A percentile compares a stretch with the other conserved stretches of the same genome.
Conservation (phyloP, 2,113 vertebrate genomes). For the Arvicanthis niloticus region DNA sequence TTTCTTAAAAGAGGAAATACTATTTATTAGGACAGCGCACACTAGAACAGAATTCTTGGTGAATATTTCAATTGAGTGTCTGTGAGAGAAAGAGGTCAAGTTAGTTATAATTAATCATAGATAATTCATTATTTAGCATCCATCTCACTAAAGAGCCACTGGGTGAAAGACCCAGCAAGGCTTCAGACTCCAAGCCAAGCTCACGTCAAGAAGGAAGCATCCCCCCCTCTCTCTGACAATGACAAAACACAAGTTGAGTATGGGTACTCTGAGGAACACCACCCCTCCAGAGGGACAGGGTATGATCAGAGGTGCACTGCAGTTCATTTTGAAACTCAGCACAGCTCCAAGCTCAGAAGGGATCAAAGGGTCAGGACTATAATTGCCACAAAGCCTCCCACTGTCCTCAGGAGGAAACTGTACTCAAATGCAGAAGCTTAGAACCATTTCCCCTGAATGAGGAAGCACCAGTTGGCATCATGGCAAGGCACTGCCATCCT, state of each 20-base stretch:
- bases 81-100: slow-evolving; percentile 24
- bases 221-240: not conserved
- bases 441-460: not conserved
- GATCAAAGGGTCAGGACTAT: not conserved
- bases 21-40: slow-evolving; percentile 56
- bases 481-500: not conserved
- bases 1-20: slow-evolving; percentile 55
- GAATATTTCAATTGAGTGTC: slow-evolving; percentile 60
- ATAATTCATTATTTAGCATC: not conserved
- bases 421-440: rapidly evolving
- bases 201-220: rapidly evolving
- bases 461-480: rapidly evolving
- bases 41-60: slow-evolving; percentile 64
- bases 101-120: slow-evolving; percentile 46
- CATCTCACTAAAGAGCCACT: not conserved
- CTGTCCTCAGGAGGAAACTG: not conserved
- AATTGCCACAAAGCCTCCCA: not conserved
- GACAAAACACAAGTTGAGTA: not conserved
- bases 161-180: not conserved
- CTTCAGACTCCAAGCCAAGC: not conserved
- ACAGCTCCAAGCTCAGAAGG: not conserved
- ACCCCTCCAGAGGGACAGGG: not conserved
- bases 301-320: not conserved
- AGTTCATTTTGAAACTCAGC: not conserved
- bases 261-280: rapidly evolving